phyloP scores from a whole-genome alignment of 2,888 invertebrate genomes.

The Dexiosoma caninum region DNA sequence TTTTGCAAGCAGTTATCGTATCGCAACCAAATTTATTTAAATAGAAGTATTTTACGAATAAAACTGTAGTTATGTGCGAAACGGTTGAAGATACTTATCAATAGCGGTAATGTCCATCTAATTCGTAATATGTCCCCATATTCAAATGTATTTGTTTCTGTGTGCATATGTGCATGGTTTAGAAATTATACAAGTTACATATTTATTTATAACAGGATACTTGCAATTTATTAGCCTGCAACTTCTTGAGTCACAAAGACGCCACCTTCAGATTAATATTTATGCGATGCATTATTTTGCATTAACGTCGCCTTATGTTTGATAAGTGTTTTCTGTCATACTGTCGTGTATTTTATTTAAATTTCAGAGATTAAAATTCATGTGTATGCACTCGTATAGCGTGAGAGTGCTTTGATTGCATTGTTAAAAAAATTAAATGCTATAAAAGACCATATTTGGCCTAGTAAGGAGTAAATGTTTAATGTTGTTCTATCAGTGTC shows the following conservation, averaged over 20 bases:
- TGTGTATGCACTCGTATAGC: too few relatives aligned
- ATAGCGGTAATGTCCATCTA: conserved; percentile 64
- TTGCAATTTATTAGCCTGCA: conserved; percentile 75
- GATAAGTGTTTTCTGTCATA: too few relatives aligned
- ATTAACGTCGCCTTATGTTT: background rate
- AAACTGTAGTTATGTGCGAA: conserved; percentile 72
- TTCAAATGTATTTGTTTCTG: too few relatives aligned
- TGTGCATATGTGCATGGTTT: background rate
- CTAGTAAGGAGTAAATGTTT: too few relatives aligned
- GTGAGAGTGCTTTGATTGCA: too few relatives aligned
- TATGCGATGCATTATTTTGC: conserved; percentile 65
- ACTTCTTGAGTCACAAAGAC: conserved; percentile 69
- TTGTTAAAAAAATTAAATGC: too few relatives aligned
- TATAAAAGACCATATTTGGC: too few relatives aligned
- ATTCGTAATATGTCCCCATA: background rate
- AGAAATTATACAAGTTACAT: conserved; percentile 31
- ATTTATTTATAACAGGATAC: conserved; percentile 73
- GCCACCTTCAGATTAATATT: conserved; percentile 73
- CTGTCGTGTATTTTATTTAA: too few relatives aligned
- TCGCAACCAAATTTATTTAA: background rate
- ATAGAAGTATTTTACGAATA: conserved; percentile 63
- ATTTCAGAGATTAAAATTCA: too few relatives aligned
- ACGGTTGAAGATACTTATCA: conserved; percentile 74
- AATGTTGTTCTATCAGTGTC: too few relatives aligned
- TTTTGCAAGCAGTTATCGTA: background rate